Conservation (phyloP, 2,113 vertebrate species). For the Oxygymnocypris stewartii region DNA sequence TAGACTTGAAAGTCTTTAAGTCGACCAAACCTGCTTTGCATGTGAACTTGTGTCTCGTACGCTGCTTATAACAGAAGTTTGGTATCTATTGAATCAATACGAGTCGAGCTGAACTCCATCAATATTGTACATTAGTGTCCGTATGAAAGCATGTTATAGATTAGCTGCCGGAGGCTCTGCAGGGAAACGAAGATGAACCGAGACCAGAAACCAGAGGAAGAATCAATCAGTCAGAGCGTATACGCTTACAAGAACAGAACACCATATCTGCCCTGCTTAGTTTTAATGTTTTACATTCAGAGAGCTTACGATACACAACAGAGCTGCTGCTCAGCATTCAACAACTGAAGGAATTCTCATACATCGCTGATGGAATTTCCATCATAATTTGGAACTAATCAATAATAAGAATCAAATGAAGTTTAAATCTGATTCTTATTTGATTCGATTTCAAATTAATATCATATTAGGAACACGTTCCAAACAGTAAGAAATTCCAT, state of each 20-base stretch:
- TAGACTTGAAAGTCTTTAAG: not conserved
- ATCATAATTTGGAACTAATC: not conserved
- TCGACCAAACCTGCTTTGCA: not conserved
- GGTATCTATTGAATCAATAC: not conserved
- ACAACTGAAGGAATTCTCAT: not conserved
- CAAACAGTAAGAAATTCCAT: not conserved
- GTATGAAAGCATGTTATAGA: conserved; percentile 22
- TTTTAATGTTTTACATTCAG: conserved; percentile 10
- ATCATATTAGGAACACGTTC: not conserved
- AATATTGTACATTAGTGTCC: not conserved
- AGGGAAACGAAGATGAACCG: no score
- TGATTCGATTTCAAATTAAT: not conserved
- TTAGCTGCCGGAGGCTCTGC: not conserved
- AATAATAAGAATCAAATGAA: not conserved
- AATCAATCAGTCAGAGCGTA: conserved; percentile 14
- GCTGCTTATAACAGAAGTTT: not conserved
- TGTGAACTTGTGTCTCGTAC: not conserved
- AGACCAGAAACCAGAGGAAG: conserved; percentile 23
- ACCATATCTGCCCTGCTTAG: not conserved
- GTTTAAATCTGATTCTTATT: no score
- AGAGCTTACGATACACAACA: no score
- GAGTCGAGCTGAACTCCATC: not conserved
- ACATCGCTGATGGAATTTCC: not conserved
- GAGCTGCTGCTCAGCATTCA: not conserved
- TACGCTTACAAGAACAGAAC: not conserved